These are phyloP conservation scores for Caretta caretta DNA, from an alignment of 2,113 vertebrate genomes.

Conservation along the genomic window DNA sequence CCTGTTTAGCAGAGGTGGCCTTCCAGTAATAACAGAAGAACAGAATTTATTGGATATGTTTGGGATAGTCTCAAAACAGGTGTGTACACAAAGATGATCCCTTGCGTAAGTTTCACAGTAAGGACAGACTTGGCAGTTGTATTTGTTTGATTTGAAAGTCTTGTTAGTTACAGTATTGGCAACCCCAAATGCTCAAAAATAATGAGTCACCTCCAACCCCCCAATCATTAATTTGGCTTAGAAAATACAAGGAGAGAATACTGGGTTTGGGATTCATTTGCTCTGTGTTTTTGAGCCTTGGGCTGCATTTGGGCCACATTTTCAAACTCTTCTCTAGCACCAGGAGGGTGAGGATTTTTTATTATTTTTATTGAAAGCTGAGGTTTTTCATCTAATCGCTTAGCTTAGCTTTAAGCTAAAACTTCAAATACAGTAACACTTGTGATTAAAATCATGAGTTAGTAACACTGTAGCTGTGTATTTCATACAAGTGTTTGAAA, in stretches of 20 bases:
- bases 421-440: no score
- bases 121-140: neutral
- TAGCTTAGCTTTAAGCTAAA: neutral
- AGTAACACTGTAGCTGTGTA: neutral
- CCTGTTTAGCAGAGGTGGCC: neutral
- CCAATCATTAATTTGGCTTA: neutral
- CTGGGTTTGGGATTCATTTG: neutral
- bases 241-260: neutral
- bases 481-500: neutral
- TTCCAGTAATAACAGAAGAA: neutral
- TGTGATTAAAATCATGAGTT: neutral
- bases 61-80: neutral
- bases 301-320: neutral
- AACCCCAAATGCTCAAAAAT: neutral
- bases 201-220: neutral
- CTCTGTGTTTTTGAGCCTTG: neutral
- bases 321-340: neutral
- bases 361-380: neutral
- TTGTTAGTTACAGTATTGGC: neutral
- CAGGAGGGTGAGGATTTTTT: neutral
- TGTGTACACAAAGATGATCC: neutral
- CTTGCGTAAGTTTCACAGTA: neutral
- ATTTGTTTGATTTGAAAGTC: neutral
- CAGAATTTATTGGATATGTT: neutral
- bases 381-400: neutral